A percentile compares a stretch with the other conserved stretches of the same genome.
Evolutionary conservation across 2,888 invertebrate species (phyloP).

Genomic region (Mesoligia furuncula): DNA sequence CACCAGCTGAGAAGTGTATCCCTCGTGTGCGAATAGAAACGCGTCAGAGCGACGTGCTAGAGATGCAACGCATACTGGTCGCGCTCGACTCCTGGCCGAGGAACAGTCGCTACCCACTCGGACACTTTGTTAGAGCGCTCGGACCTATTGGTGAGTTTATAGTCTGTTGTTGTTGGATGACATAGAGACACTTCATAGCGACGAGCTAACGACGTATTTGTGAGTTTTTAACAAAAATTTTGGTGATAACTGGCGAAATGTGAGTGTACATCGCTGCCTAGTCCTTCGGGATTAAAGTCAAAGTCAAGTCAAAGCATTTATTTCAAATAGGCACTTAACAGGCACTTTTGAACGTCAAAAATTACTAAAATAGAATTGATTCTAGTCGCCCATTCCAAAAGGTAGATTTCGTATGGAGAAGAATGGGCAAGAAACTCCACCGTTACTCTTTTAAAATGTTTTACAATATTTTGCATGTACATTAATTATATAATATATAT

Average conservation of each 20-base stretch:
- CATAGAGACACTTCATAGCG: constrained; percentile 98
- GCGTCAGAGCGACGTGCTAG: constrained; percentile 95
- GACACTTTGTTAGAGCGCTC: constrained; percentile 98
- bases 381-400: too few species aligned
- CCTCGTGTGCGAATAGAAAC: constrained; percentile 99
- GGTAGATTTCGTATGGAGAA: too few species aligned
- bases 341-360: too few species aligned
- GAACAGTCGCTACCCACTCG: constrained; percentile 97
- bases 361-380: too few species aligned
- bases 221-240: constrained; percentile 59
- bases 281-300: background rate
- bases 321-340: too few species aligned
- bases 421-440: too few species aligned
- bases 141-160: constrained; percentile 92
- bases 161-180: too few species aligned
- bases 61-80: constrained; percentile 97
- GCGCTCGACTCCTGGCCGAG: constrained; percentile 99
- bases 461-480: too few species aligned
- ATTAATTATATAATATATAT: too few species aligned
- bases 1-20: constrained; percentile 98
- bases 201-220: constrained; percentile 93
- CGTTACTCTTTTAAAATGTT: too few species aligned
- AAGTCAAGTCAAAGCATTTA: too few species aligned
- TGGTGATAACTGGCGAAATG: background rate
- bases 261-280: background rate